Base-by-base conservation (phyloP, 2,888 invertebrate species). In the Xylota segnis region DNA sequence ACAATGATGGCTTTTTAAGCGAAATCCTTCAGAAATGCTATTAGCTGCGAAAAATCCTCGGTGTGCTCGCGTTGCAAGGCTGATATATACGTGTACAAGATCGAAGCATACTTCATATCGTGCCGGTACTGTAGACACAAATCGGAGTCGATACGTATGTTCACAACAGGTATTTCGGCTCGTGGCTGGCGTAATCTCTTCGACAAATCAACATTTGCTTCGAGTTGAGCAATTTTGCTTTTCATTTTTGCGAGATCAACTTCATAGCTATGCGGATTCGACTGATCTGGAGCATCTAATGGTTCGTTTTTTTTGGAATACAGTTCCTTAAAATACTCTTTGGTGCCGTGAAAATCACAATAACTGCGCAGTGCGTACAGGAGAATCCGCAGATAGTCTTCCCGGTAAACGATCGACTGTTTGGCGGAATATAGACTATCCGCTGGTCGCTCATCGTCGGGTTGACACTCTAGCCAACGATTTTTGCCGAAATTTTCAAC, bases 401-500 rank as follows among this genome's bases (percentile, higher is more conserved):
- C 89, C 1, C 90, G 90, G 52, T 83, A 88, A 2, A 88, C 65
- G 4, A 74, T 61, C 16, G 72, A 71, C 6, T 54, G 34, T 50
- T 63, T 82, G 6, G 18, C 59, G 0, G 58, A 10, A 4, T 10
- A 40, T 0, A 89, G 87, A n/a, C 71, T 47, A 3, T 74, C 74
- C 3, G 74, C 61, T 0, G 87, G 63, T 3, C 89, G 82, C 32
- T 89, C 87, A 0, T 78, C 78, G 23, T 88, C 87, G 0, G 88
- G 88, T 61, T 88, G 89, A 54, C 90, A 91, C 43, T 90, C 89
- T 0, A 90, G 66, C 91, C 91, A 92, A 23, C 89, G 89, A 47
- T 89, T 89, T 14, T 88, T 90, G 1, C 89, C 87, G 45, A 91
- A 89, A n/a, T 90, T 89, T 23, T 89, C 88, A 5, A 88, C 84